Percentiles rank a stretch among this genome's conserved stretches.
These are phyloP conservation scores for Drosophila orena DNA, from an alignment of 1,140 invertebrate species.

Conservation along the genomic window DNA sequence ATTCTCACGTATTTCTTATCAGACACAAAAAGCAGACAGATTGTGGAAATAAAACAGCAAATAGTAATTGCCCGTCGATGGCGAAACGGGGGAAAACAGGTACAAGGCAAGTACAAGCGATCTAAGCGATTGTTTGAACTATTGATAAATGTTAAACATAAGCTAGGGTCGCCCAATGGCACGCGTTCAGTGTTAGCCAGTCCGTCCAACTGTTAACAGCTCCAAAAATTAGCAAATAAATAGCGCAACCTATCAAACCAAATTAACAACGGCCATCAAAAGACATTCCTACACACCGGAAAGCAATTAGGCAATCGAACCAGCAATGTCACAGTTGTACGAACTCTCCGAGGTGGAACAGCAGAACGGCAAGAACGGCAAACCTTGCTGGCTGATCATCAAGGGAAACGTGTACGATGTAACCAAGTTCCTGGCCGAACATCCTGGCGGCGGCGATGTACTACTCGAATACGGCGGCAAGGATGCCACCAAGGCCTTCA, in stretches of 20 bases:
- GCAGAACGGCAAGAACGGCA: slow-evolving; percentile 86
- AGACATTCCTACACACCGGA: neutral
- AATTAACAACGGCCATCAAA: slow-evolving; percentile 16
- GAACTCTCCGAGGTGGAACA: slow-evolving; percentile 86
- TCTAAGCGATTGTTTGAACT: slow-evolving; percentile 3
- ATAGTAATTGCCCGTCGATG: slow-evolving; percentile 11
- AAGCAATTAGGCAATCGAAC: slow-evolving; percentile 9
- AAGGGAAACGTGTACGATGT: slow-evolving; percentile 89
- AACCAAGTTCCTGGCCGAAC: slow-evolving; percentile 87
- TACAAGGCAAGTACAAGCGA: slow-evolving; percentile 22
- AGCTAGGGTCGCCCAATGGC: slow-evolving; percentile 16
- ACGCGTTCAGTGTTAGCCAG: slow-evolving; percentile 25
- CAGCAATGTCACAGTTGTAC: slow-evolving; percentile 81
- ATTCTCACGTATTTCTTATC: slow-evolving; percentile 73
- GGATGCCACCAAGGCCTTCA: slow-evolving; percentile 88
- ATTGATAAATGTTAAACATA: slow-evolving; percentile 37
- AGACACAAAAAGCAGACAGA: slow-evolving; percentile 25
- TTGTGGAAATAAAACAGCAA: slow-evolving; percentile 27
- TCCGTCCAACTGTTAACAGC: slow-evolving; percentile 27
- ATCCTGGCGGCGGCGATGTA: slow-evolving; percentile 88
- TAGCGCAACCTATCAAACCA: neutral
- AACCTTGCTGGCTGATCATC: slow-evolving; percentile 87
- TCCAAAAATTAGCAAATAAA: slow-evolving; percentile 4
- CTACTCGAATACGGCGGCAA: slow-evolving; percentile 88
- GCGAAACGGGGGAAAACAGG: too few relatives aligned